These are phyloP conservation scores for Labeo catla DNA, from an alignment of 2,113 vertebrate genomes.

Conservation along the genomic window DNA sequence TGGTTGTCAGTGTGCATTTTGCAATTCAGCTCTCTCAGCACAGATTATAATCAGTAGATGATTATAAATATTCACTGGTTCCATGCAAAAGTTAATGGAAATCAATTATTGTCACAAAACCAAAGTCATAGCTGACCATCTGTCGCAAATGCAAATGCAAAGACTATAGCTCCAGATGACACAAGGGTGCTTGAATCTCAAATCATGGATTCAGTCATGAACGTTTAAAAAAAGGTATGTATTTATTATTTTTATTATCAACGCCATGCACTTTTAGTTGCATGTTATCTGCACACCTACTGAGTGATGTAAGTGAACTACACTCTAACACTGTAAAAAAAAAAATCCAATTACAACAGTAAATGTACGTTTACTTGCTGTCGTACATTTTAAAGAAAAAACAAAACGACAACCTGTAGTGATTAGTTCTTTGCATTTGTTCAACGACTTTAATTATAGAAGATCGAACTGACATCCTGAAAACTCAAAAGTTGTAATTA, in stretches of 20 bases:
- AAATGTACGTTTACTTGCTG: not conserved
- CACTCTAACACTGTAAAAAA: not conserved
- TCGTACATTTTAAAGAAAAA: not conserved
- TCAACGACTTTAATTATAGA: not conserved
- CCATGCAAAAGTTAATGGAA: slow-evolving; percentile 47
- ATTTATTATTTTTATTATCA: not conserved
- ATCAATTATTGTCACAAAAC: slow-evolving; percentile 66
- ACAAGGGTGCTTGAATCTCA: slow-evolving; percentile 6
- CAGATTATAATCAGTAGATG: not conserved
- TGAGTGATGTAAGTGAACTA: not conserved
- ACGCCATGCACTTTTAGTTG: not conserved
- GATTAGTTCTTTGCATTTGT: not conserved
- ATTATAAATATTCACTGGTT: slow-evolving; percentile 22
- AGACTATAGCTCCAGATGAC: slow-evolving; percentile 30
- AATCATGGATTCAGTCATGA: slow-evolving; percentile 1
- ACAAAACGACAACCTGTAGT: not conserved
- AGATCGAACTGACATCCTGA: not conserved
- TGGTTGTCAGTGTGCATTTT: not conserved
- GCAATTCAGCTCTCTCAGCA: slow-evolving; percentile 9
- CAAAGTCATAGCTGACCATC: slow-evolving; percentile 73
- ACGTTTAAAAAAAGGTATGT: not conserved
- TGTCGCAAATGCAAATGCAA: slow-evolving; percentile 62
- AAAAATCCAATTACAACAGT: not conserved
- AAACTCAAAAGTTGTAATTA: not conserved
- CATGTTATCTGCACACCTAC: not conserved